These are phyloP conservation scores for Cebus imitator DNA, from an alignment of 2,113 vertebrate genomes.

Conservation along the genomic window DNA sequence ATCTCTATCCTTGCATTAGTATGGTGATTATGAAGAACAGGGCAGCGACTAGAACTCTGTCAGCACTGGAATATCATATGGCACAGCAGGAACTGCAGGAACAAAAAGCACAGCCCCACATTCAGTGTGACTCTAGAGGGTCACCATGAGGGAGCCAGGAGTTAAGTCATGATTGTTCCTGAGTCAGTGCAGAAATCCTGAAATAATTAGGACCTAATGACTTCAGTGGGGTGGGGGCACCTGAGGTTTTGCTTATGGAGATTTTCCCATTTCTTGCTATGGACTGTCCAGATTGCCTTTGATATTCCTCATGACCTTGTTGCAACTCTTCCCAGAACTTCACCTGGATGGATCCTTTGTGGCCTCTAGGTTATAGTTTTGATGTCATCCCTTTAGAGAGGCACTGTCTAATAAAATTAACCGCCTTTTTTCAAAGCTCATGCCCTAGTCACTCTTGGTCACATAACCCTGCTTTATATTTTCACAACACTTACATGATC, in stretches of 20 bases:
- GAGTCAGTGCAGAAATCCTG: neutral
- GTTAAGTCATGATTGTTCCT: neutral
- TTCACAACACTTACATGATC: neutral
- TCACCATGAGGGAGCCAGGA: neutral
- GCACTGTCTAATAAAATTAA: neutral
- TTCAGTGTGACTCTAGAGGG: neutral
- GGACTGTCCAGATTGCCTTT: neutral
- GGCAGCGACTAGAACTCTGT: neutral
- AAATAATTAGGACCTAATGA: neutral
- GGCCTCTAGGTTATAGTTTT: neutral
- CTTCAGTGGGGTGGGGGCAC: neutral
- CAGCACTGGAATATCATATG: neutral
- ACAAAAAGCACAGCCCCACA: neutral
- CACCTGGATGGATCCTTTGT: neutral
- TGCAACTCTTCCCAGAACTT: neutral
- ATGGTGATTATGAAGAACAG: neutral
- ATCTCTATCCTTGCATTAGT: neutral
- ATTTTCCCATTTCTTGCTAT: neutral
- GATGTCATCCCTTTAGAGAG: neutral
- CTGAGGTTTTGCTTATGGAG: neutral
- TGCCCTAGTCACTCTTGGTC: neutral
- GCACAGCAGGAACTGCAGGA: neutral
- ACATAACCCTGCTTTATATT: neutral
- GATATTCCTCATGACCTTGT: neutral
- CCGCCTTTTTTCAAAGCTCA: neutral